Conservation (phyloP, 2,888 invertebrate species). For the Heliconius erato region DNA sequence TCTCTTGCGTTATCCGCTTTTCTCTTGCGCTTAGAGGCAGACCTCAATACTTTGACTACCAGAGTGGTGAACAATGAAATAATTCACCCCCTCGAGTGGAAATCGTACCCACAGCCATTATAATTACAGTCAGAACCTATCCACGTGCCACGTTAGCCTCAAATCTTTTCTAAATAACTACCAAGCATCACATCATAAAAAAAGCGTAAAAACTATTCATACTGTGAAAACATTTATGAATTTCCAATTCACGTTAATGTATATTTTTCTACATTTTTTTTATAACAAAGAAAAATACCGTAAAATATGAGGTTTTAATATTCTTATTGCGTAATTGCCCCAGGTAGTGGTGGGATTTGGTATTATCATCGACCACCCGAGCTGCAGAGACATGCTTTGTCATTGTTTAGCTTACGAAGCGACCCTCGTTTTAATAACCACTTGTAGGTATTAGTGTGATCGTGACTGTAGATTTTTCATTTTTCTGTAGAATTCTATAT, state of each 20-base stretch:
- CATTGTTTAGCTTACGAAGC: slow-evolving; percentile 68
- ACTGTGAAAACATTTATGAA: neutral
- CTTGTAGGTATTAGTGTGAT: slow-evolving; percentile 11
- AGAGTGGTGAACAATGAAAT: too few species aligned
- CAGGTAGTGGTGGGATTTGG: slow-evolving; percentile 41
- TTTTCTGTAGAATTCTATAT: slow-evolving; percentile 12
- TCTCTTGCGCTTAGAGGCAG: too few species aligned
- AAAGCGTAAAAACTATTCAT: neutral
- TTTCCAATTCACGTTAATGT: neutral
- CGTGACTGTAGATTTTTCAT: slow-evolving; percentile 36
- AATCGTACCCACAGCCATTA: too few species aligned
- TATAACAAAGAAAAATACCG: neutral
- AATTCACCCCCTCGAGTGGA: too few species aligned
- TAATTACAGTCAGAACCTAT: too few species aligned
- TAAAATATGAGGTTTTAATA: neutral
- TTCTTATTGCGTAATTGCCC: slow-evolving; percentile 41
- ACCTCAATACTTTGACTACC: too few species aligned
- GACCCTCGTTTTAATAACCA: slow-evolving; percentile 35
- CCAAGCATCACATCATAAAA: too few species aligned
- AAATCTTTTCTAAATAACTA: too few species aligned
- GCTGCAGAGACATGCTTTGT: slow-evolving; percentile 61
- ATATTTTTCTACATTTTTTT: neutral
- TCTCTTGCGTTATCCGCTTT: too few species aligned
- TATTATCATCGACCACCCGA: slow-evolving; percentile 61
- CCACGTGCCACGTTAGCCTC: too few species aligned